Evolutionary conservation across 2,888 invertebrate genomes (phyloP).

Genomic region (Amphiduros pacificus): DNA sequence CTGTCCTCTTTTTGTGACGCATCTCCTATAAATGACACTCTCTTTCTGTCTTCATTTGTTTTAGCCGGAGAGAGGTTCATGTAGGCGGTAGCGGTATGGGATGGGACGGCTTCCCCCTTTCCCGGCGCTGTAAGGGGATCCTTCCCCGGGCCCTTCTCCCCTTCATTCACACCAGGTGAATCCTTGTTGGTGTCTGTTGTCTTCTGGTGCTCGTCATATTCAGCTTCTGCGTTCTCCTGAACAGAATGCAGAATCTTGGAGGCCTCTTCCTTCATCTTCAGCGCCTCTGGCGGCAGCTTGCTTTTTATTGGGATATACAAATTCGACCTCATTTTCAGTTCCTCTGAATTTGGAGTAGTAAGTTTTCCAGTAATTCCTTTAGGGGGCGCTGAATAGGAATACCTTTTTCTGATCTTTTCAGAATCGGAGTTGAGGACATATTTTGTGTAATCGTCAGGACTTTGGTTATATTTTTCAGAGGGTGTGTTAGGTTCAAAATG

Average conservation of each 20-base stretch:
- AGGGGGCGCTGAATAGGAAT: conserved; percentile 43
- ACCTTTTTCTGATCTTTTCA: conserved; percentile 38
- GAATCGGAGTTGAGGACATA: conserved; percentile 42
- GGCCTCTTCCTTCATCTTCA: conserved; percentile 43
- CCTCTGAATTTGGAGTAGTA: conserved; percentile 4
- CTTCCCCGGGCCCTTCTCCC: not conserved
- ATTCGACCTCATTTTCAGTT: conserved; percentile 28
- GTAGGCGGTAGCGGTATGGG: too few relatives aligned
- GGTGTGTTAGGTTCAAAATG: conserved; percentile 42
- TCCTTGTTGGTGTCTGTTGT: not conserved
- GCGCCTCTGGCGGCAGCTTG: conserved; percentile 40
- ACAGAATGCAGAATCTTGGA: conserved; percentile 42
- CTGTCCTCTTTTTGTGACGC: not conserved
- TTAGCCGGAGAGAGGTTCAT: too few relatives aligned
- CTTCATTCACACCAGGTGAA: not conserved
- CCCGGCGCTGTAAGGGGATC: too few relatives aligned
- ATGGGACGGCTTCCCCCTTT: too few relatives aligned
- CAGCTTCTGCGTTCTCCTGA: conserved; percentile 35
- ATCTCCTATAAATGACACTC: not conserved
- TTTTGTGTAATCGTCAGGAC: not conserved
- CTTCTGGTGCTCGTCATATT: conserved; percentile 29
- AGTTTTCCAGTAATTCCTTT: conserved; percentile 1
- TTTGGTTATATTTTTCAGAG: not conserved
- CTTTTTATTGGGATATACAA: conserved; percentile 43
- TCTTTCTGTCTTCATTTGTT: too few relatives aligned